These are phyloP conservation scores for Pseudolaguvia tuberculata DNA, from an alignment of 2,113 vertebrate genomes.

Conservation along the genomic window DNA sequence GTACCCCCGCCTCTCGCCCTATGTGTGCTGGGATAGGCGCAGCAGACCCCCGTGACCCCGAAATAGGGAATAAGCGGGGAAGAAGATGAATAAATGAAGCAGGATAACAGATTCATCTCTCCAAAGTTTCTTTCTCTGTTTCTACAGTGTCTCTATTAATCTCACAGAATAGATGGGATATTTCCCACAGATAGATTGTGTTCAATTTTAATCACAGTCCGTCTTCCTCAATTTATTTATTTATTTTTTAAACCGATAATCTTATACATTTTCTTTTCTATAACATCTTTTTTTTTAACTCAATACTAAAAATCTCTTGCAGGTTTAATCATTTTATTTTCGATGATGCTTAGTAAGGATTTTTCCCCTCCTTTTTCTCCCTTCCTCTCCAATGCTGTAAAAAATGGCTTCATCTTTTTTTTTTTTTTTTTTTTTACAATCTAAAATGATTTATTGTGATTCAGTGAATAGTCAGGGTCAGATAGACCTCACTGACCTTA, in stretches of 20 bases:
- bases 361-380: constrained; percentile 18
- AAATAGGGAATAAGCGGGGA: no score
- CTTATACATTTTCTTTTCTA: constrained; percentile 2
- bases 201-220: not conserved
- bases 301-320: constrained; percentile 19
- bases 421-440: constrained; percentile 18
- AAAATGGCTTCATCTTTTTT: no score
- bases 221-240: not conserved
- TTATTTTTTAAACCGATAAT: not conserved
- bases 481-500: constrained; percentile 22
- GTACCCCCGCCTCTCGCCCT: constrained; percentile 57
- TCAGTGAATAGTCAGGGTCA: not conserved
- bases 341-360: constrained; percentile 52
- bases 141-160: constrained; percentile 61
- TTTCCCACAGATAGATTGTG: constrained; percentile 7
- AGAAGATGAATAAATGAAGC: no score
- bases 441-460: constrained; percentile 47
- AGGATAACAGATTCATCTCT: constrained; percentile 48
- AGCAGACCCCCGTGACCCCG: no score
- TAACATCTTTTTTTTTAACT: not conserved
- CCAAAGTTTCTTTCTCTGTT: constrained; percentile 45
- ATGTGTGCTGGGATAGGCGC: no score
- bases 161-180: constrained; percentile 59
- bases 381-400: constrained; percentile 18
- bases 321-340: constrained; percentile 53